A percentile compares a stretch with the other conserved stretches of the same genome.
phyloP scores from a whole-genome alignment of 2,113 vertebrate species.

The Isurus oxyrinchus region DNA sequence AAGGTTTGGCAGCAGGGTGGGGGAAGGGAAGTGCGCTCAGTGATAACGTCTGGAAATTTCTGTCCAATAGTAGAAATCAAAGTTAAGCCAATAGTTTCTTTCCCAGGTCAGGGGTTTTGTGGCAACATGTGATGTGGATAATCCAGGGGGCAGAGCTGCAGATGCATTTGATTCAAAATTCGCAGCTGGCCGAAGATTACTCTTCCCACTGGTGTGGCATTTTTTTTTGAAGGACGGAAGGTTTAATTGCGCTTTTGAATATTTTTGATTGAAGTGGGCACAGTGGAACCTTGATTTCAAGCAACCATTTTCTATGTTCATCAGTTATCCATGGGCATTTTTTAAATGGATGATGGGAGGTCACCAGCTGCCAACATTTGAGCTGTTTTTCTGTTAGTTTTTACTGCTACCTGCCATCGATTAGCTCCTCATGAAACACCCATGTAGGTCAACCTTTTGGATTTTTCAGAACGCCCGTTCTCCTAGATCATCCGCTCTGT shows the following conservation, averaged over 20 bases:
- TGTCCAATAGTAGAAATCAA: not conserved
- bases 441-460: not conserved
- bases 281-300: not conserved
- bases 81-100: not conserved
- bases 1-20: not conserved
- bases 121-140: not conserved
- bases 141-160: too few relatives aligned
- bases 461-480: not conserved
- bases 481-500: not conserved
- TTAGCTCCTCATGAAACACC: not conserved
- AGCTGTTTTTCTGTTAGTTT: not conserved
- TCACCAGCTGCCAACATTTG: not conserved
- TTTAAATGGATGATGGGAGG: not conserved
- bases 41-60: not conserved
- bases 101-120: not conserved
- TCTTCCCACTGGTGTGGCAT: not conserved
- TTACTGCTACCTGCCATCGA: not conserved
- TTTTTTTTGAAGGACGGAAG: not conserved
- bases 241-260: not conserved
- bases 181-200: not conserved
- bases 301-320: not conserved
- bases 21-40: not conserved
- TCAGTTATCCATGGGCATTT: not conserved
- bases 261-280: not conserved
- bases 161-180: not conserved